Conservation (phyloP, 2,113 vertebrate species). For the Engystomops pustulosus region DNA sequence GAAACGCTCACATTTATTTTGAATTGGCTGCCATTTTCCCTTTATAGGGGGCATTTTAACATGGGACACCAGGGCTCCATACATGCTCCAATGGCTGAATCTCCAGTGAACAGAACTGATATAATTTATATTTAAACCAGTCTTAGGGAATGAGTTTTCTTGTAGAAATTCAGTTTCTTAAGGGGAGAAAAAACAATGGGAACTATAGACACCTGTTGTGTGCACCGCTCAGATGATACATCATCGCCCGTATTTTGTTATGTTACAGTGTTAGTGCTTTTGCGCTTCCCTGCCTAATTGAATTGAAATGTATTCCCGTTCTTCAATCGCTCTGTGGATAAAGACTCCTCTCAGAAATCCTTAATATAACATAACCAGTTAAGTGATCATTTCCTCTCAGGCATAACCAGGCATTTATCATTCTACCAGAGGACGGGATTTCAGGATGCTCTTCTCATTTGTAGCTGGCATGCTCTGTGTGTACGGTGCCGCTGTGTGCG, state of each 20-base stretch:
- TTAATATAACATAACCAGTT: constrained; percentile 36
- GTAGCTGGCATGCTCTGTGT: not conserved
- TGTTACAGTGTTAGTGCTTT: not conserved
- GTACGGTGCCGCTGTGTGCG: not conserved
- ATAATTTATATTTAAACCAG: not conserved
- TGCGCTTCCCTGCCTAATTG: not conserved
- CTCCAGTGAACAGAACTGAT: not conserved
- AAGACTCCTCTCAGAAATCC: constrained; percentile 13
- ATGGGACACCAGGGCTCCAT: no score
- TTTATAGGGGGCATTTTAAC: no score
- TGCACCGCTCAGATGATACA: not conserved
- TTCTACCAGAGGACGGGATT: constrained; percentile 2
- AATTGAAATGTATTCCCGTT: constrained; percentile 11
- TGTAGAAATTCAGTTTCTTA: not conserved
- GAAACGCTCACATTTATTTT: no score
- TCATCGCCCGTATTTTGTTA: not conserved
- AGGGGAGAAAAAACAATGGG: not conserved
- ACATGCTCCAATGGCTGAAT: no score
- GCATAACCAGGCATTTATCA: constrained; percentile 46
- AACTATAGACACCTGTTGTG: not conserved
- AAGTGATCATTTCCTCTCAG: constrained; percentile 47
- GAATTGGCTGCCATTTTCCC: no score
- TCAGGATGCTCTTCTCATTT: constrained; percentile 32
- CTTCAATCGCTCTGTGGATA: not conserved
- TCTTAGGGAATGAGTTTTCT: not conserved